A percentile compares a stretch with the other conserved stretches of the same genome.
phyloP scores from a whole-genome alignment of 64 coral and sea anemone species.

The Pachyseris speciosa region DNA sequence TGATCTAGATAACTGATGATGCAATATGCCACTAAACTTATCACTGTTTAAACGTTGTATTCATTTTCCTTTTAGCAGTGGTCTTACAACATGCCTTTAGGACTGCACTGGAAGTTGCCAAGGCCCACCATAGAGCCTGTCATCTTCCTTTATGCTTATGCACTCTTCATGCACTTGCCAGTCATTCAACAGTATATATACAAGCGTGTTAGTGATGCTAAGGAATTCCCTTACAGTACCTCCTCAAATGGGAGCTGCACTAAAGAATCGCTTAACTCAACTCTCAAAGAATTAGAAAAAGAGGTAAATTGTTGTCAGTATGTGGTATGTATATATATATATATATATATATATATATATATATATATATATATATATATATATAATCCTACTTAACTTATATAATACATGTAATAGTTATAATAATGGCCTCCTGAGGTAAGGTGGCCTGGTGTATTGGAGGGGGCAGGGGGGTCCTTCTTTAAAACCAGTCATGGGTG shows the following conservation, averaged over 20 bases:
- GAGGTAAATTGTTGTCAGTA: conserved; percentile 27
- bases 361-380: too few relatives aligned
- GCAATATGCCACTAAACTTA: too few relatives aligned
- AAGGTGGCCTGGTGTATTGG: too few relatives aligned
- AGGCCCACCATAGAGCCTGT: conserved; percentile 80
- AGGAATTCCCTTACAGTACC: conserved; percentile 64
- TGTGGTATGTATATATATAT: background rate
- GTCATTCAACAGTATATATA: conserved; percentile 96
- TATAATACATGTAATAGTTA: too few relatives aligned
- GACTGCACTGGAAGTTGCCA: background rate
- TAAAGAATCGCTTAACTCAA: conserved; percentile 40
- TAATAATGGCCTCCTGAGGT: too few relatives aligned
- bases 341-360: too few relatives aligned
- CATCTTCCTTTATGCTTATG: conserved; percentile 91
- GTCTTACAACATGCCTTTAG: conserved; percentile 6
- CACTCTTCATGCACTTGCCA: conserved; percentile 87
- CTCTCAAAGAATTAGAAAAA: conserved; percentile 64
- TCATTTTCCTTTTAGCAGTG: background rate
- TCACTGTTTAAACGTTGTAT: too few relatives aligned
- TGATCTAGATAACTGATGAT: too few relatives aligned
- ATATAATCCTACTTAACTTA: too few relatives aligned
- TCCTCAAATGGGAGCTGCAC: conserved; percentile 35
- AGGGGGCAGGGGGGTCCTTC: too few relatives aligned
- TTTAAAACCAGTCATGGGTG: too few relatives aligned
- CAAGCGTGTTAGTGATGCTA: conserved; percentile 76